Conservation (phyloP, 1,140 invertebrate genomes). For the Hyles euphorbiae region DNA sequence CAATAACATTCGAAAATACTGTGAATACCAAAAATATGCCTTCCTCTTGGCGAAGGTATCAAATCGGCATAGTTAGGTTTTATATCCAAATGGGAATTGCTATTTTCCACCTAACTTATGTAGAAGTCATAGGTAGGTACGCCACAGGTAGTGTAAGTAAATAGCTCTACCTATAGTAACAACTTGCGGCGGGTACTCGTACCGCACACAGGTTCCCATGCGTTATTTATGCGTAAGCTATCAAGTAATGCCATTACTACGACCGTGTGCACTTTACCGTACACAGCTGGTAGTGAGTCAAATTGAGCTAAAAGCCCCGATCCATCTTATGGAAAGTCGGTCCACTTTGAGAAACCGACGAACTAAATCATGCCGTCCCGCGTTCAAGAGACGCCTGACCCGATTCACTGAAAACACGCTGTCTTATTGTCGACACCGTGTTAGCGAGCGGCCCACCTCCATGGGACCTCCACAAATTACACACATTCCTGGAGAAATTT, state of each 20-base stretch:
- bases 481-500: constrained; percentile 18
- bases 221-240: constrained; percentile 31
- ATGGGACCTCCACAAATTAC: not conserved
- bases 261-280: constrained; percentile 38
- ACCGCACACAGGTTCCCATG: constrained; percentile 15
- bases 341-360: constrained; percentile 48
- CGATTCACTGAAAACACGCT: constrained; percentile 38
- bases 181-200: not conserved
- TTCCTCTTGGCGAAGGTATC: too few species aligned
- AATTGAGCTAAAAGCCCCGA: constrained; percentile 64
- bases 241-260: constrained; percentile 34
- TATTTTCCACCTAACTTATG: too few species aligned
- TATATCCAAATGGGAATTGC: too few species aligned
- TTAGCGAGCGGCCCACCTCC: not conserved
- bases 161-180: too few species aligned
- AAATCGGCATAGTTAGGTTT: too few species aligned
- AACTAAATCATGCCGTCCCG: constrained; percentile 47
- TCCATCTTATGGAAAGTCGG: constrained; percentile 54
- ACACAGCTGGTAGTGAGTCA: constrained; percentile 44
- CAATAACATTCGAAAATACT: too few species aligned
- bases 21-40: too few species aligned
- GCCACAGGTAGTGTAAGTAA: too few species aligned
- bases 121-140: too few species aligned
- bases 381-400: constrained; percentile 40
- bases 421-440: constrained; percentile 21